Percentiles rank a stretch among this genome's conserved stretches.
phyloP scores from a whole-genome alignment of 1,140 invertebrate species.

The Pogonus chalceus region DNA sequence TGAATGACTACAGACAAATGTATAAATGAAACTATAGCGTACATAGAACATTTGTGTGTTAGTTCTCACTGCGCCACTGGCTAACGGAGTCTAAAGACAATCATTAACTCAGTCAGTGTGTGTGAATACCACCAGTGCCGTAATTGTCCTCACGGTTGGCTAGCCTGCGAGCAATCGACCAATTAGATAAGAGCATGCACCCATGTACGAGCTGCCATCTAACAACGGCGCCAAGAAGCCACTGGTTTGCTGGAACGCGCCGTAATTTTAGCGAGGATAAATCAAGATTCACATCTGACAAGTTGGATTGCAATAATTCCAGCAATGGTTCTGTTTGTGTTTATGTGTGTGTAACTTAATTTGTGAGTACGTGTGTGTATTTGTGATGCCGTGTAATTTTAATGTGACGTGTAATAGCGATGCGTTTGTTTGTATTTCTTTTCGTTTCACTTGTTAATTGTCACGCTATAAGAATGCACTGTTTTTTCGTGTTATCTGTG shows the following conservation, averaged over 20 bases:
- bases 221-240: background rate
- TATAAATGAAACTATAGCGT: background rate
- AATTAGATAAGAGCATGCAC: constrained; percentile 7
- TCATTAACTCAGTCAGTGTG: constrained; percentile 11
- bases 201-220: constrained; percentile 4
- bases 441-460: background rate
- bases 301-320: constrained; percentile 7
- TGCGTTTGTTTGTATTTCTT: background rate
- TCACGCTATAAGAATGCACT: background rate
- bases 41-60: no score
- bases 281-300: constrained; percentile 2
- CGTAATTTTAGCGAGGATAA: constrained; percentile 3
- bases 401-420: background rate
- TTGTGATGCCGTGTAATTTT: background rate
- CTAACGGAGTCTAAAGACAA: constrained; percentile 9
- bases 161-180: background rate
- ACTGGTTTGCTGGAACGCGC: constrained; percentile 2
- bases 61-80: background rate
- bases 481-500: background rate
- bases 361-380: background rate
- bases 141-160: constrained; percentile 9
- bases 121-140: constrained; percentile 8
- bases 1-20: no score
- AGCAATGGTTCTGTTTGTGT: background rate
- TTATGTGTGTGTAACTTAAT: background rate